A percentile compares a stretch with the other conserved stretches of the same genome.
Evolutionary conservation across 2,888 invertebrate species (phyloP).

Genomic region (Tanypteryx hageni): DNA sequence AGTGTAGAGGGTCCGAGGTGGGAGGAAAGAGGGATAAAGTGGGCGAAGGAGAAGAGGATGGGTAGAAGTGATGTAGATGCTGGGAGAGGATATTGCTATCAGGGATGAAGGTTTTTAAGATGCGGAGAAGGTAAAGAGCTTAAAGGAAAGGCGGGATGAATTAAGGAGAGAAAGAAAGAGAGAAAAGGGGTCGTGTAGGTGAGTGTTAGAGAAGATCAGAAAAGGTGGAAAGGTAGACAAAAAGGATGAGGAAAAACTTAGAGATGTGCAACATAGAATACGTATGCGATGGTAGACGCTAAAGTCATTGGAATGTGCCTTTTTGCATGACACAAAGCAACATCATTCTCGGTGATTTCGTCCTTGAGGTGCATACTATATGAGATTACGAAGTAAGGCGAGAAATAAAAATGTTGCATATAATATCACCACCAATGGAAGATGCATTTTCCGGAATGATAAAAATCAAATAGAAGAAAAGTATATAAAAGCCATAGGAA

Average conservation of each 20-base stretch:
- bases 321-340: not conserved
- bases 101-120: not conserved
- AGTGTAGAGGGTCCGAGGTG: not conserved
- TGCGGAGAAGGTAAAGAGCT: not conserved
- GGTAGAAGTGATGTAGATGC: no score
- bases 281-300: not conserved
- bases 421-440: no score
- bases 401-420: no score
- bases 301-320: not conserved
- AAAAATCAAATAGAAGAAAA: no score
- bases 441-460: no score
- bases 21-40: not conserved
- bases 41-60: not conserved
- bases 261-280: not conserved
- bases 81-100: no score
- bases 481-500: no score
- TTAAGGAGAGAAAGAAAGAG: not conserved
- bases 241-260: not conserved
- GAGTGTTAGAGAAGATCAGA: not conserved
- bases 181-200: not conserved
- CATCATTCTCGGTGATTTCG: not conserved
- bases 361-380: no score
- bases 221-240: not conserved
- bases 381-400: no score
- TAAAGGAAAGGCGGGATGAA: not conserved